phyloP scores from a whole-genome alignment of 1,140 invertebrate genomes.

The Magallana angulata region DNA sequence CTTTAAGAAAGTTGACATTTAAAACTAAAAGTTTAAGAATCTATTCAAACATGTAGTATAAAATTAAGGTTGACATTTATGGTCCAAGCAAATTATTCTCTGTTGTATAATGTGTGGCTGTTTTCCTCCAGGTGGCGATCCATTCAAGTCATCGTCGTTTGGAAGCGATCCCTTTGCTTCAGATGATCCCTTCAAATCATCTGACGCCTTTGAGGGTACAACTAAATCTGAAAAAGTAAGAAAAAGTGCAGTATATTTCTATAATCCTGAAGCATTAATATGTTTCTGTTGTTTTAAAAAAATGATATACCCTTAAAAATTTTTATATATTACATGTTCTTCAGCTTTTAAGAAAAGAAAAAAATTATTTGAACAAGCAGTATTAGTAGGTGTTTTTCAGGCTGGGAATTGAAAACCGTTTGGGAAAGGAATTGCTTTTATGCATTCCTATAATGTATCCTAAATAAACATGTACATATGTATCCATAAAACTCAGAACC shows the following conservation, averaged over 20 bases:
- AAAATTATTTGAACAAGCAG: no score
- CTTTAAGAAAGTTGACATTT: no score
- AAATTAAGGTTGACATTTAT: background rate
- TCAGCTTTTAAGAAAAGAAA: no score
- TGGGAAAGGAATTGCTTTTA: no score
- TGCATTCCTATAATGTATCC: no score
- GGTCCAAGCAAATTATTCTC: background rate
- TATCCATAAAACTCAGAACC: no score
- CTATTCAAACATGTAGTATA: conserved; percentile 72
- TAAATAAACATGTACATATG: no score
- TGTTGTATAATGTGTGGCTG: background rate
- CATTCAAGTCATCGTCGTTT: conserved; percentile 53
- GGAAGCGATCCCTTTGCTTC: conserved; percentile 51
- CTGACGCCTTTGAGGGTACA: conserved; percentile 39
- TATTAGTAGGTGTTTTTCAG: no score
- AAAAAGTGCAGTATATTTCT: no score
- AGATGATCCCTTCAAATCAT: conserved; percentile 55
- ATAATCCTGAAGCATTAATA: background rate
- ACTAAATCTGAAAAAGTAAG: conserved; percentile 31
- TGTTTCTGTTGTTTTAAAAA: background rate
- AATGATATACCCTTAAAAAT: background rate
- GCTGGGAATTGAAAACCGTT: no score
- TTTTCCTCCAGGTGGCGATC: conserved; percentile 37
- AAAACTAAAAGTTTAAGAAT: background rate
- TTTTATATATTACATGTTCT: background rate